A percentile compares a stretch with the other conserved stretches of the same genome.
These are phyloP conservation scores for Meda fulgida DNA, from an alignment of 2,797 vertebrate genomes.

Conservation along the genomic window DNA sequence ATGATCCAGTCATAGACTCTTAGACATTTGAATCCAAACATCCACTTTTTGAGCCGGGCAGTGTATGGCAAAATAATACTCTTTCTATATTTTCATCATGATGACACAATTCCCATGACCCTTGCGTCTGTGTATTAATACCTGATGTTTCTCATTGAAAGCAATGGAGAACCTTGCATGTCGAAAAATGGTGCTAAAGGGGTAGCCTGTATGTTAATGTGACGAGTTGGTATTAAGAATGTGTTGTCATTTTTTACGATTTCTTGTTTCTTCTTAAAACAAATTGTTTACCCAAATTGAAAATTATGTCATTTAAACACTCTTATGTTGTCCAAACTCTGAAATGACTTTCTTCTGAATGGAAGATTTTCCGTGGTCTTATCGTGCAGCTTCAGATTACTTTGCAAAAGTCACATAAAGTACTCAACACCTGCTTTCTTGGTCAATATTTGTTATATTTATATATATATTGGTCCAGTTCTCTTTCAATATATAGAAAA, in stretches of 20 bases:
- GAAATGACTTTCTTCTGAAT: background rate
- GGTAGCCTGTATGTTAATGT: background rate
- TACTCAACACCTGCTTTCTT: background rate
- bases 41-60: background rate
- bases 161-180: background rate
- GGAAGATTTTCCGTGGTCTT: background rate
- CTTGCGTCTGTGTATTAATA: background rate
- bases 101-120: background rate
- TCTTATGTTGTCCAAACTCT: background rate
- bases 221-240: background rate
- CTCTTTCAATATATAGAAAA: background rate
- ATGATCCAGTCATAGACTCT: background rate
- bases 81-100: background rate
- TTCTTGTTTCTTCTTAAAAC: conserved; percentile 10
- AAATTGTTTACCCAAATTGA: background rate
- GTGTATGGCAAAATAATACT: background rate
- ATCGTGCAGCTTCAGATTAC: background rate
- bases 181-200: background rate
- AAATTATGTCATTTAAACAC: background rate
- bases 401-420: background rate
- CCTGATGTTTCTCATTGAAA: background rate
- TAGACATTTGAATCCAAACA: background rate
- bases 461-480: background rate
- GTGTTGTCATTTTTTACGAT: background rate
- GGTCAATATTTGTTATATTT: too few relatives aligned